Conservation (phyloP, 2,888 invertebrate genomes). For the Cataglyphis livida region DNA sequence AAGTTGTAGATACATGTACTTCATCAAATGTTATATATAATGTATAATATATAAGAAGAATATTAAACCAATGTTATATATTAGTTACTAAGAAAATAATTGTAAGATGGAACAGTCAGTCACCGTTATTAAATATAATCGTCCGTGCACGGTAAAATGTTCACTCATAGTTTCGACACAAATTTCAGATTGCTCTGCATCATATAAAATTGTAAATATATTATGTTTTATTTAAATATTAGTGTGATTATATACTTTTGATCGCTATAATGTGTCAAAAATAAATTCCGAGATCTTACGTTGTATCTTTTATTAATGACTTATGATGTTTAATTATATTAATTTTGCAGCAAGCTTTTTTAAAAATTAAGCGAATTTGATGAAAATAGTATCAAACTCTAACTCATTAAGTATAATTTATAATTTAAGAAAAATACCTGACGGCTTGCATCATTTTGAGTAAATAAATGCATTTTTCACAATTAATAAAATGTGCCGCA, state of each 20-base stretch:
- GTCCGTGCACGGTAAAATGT: conserved; percentile 47
- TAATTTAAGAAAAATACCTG: neutral
- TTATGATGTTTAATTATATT: too few relatives aligned
- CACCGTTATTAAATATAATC: conserved; percentile 40
- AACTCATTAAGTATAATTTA: neutral
- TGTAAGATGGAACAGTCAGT: conserved; percentile 17
- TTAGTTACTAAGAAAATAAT: conserved; percentile 29
- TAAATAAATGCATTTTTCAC: too few relatives aligned
- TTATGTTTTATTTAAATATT: conserved; percentile 37
- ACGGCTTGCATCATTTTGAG: too few relatives aligned
- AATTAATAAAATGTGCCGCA: too few relatives aligned
- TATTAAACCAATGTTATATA: conserved; percentile 18
- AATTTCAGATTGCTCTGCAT: conserved; percentile 26
- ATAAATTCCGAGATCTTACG: conserved; percentile 13
- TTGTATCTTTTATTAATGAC: neutral
- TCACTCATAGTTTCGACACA: conserved; percentile 47
- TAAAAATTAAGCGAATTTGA: neutral
- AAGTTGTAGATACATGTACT: neutral
- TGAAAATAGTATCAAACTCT: neutral
- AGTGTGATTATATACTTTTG: conserved; percentile 21
- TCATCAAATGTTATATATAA: neutral
- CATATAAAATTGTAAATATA: conserved; percentile 22
- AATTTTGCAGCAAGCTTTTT: neutral
- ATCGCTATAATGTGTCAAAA: conserved; percentile 9
- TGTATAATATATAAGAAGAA: conserved; percentile 35